Evolutionary conservation across 2,888 invertebrate genomes (phyloP), one percentile per base, ranked within the genome.

Genomic region (Cenopis cana): DNA sequence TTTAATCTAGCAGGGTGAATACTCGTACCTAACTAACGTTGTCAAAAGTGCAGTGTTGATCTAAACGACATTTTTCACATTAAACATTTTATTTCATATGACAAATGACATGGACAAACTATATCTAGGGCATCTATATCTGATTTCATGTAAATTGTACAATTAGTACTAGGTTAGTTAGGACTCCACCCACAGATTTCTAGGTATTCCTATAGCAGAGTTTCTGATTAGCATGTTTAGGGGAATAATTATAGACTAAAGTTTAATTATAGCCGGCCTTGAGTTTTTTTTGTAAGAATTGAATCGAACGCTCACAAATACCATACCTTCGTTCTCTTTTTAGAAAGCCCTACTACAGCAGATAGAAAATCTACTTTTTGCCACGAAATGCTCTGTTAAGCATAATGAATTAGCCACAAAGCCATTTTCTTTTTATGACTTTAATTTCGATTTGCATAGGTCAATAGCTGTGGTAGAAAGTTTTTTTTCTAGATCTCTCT

Each of bases 321-420:
- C 52, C 36, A 50, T 66, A 65, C 52, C 65, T 70, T 70, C 65
- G 52, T 59, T 70, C 70, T 66, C 65, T 70, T 70, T 69, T 70
- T 70, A 70, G 70, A 70, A 70, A 70, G 70, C 70, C 70, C 70
- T 70, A 64, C 24, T 9, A 29, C 29, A 18, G 12, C 41, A 46
- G 9, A 60, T 59, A 59, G 65, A 59, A 59, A 70, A 70, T 46
- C n/a, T 38, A 70, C 29, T 64, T 65, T 70, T 65, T 59, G 17
- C 59, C 10, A 17, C 54, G 59, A 70, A 70, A 70, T 66, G 70
- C 70, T 70, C 65, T 18, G 65, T n/a, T 66, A 66, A 70, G 38
- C 70, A 60, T 60, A 54, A 65, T 66, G 60, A 54, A 70, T 70
- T 66, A 70, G 33, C 59, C 52, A 14, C 65, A 14, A 60, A 54